These are phyloP conservation scores for Caenorhabditis macrosperma DNA, from an alignment of 2,888 invertebrate genomes.

Conservation along the genomic window DNA sequence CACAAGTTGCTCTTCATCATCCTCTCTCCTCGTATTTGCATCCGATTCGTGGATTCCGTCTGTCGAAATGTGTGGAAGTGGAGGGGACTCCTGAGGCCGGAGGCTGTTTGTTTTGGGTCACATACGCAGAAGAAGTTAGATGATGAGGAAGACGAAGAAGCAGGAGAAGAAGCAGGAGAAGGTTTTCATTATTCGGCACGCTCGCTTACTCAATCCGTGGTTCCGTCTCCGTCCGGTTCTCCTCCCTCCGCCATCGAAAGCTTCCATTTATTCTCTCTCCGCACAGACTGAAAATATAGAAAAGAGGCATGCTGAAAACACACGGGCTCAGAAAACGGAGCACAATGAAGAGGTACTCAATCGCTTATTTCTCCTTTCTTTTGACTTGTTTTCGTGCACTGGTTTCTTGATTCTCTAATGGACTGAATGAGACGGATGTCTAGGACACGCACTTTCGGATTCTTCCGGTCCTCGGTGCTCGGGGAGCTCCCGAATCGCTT, in stretches of 20 bases:
- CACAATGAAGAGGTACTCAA: constrained; percentile 45
- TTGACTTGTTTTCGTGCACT: neutral
- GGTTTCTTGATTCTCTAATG: constrained; percentile 2
- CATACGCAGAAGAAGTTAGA: constrained; percentile 42
- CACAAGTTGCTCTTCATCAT: constrained; percentile 9
- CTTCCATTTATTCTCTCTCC: constrained; percentile 22
- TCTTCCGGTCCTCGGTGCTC: too few relatives aligned
- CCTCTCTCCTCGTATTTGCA: neutral
- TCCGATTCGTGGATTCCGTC: neutral
- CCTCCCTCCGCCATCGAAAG: neutral
- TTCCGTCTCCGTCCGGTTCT: neutral
- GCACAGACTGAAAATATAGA: neutral
- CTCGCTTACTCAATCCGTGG: neutral
- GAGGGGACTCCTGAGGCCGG: constrained; percentile 13
- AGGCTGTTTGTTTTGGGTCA: constrained; percentile 50
- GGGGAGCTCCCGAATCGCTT: too few relatives aligned
- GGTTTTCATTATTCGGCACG: constrained; percentile 42
- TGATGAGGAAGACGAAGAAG: constrained; percentile 27
- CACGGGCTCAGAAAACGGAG: constrained; percentile 44
- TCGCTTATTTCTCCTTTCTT: neutral
- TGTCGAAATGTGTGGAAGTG: neutral
- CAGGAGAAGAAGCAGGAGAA: neutral
- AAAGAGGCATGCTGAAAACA: constrained; percentile 39
- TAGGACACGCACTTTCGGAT: neutral
- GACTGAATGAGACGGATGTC: neutral